phyloP scores from a whole-genome alignment of 2,113 vertebrate species.

The Halcyon malimbica region DNA sequence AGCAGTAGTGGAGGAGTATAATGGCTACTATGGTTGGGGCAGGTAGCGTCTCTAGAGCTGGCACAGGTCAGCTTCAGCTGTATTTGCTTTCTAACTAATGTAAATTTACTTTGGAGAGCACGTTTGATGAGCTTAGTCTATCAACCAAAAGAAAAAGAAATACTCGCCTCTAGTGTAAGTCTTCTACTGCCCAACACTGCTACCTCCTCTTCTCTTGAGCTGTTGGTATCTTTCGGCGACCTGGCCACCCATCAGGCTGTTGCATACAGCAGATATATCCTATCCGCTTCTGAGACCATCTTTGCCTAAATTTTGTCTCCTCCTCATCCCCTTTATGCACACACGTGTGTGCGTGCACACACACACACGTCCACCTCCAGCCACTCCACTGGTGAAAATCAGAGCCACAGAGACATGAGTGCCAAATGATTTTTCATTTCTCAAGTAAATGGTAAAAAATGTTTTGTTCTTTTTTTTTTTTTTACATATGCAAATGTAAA shows the following conservation, averaged over 20 bases:
- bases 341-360: neutral
- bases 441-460: constrained; percentile 27
- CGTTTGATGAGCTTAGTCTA: neutral
- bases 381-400: constrained; percentile 39
- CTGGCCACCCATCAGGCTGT: neutral
- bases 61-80: constrained; percentile 17
- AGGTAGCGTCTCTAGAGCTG: constrained; percentile 15
- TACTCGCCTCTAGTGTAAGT: constrained; percentile 42
- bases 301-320: constrained; percentile 40
- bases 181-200: constrained; percentile 54
- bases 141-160: constrained; percentile 55
- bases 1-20: neutral
- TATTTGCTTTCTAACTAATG: constrained; percentile 46
- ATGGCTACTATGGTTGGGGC: neutral
- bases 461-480: constrained; percentile 9
- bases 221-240: neutral
- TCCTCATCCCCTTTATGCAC: neutral
- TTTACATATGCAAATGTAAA: constrained; percentile 59
- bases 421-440: constrained; percentile 53
- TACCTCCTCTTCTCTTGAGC: constrained; percentile 63
- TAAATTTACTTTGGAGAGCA: constrained; percentile 48
- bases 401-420: constrained; percentile 56
- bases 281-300: neutral
- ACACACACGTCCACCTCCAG: neutral
- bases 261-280: constrained; percentile 15